Base-by-base conservation (phyloP, 2,113 vertebrate species). In the Rhynchomys soricoides region DNA sequence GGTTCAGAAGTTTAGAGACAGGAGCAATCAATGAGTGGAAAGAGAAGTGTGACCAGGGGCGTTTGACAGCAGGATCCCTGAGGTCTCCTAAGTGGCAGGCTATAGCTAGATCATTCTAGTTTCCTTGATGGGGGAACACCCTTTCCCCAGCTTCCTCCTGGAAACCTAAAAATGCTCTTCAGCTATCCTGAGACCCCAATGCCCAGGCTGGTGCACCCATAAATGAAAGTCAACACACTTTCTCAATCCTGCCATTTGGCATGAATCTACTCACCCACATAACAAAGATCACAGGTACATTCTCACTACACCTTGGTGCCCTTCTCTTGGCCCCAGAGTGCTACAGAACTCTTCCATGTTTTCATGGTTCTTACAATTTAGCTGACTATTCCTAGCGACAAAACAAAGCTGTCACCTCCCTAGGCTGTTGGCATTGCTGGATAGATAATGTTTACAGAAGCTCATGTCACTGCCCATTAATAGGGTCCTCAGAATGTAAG, bases 91-190 rank as follows among this genome's bases (percentile, higher is more conserved):
- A 2, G 50, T 52, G 71, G 40, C 15, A 29, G 26, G 12, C 15
- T 48, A 40, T 1, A 6, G 50, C 50, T 11, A 40, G 15, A 7
- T 3, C 31, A 71, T 71, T 48, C 59, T 34, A 64, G 31, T 21
- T 26, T 15, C 24, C 16, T 2, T 21, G 6, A 31, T 29, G 0
- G 3, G 3, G 3, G 26, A 37, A 24, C 13, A 31, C 13, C 21
- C 4, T 52, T 15, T 12, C 12, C 22, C 6, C 13, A 9, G 4
- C 74, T 4, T 31, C 29, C 29, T 12, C 64, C 64, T 31, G 29
- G 29, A 45, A n/a, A 24, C 12, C 55, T 55, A 34, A 2, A 6
- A 37, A 13, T 24, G 7, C 3, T 62, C 73, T 52, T 24, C 45
- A 66, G 48, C 19, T 45, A 15, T 16, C 52, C 15, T n/a, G 4